Conservation (phyloP, 2,113 vertebrate species). For the Podarcis cretensis region DNA sequence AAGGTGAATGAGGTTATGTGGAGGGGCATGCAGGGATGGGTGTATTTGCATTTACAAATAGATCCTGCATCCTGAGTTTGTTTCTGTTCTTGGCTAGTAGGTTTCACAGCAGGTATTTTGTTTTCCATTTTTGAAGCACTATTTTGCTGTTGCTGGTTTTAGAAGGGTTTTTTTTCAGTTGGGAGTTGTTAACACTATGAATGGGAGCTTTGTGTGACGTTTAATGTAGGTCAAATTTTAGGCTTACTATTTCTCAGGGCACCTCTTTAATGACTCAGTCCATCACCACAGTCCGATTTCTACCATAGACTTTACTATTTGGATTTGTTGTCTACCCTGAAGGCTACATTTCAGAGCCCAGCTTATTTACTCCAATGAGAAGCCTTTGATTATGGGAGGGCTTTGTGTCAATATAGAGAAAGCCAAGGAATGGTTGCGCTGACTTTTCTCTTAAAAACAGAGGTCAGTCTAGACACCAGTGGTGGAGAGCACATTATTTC, state of each 20-base stretch:
- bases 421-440: slow-evolving; percentile 53
- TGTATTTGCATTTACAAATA: slow-evolving; percentile 48
- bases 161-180: background rate
- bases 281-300: slow-evolving; percentile 57
- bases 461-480: slow-evolving; percentile 46
- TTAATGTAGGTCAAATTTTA: slow-evolving; percentile 58
- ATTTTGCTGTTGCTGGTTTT: slow-evolving; percentile 30
- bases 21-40: slow-evolving; percentile 59
- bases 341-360: slow-evolving; percentile 59
- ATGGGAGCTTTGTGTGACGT: slow-evolving; percentile 47
- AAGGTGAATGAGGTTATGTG: slow-evolving; percentile 20
- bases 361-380: slow-evolving; percentile 49
- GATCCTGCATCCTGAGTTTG: slow-evolving; percentile 23
- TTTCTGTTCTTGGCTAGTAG: slow-evolving; percentile 43
- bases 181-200: slow-evolving; percentile 42
- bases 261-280: slow-evolving; percentile 57
- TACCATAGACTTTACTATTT: slow-evolving; percentile 56
- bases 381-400: slow-evolving; percentile 46
- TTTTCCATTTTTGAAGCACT: slow-evolving; percentile 29
- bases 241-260: slow-evolving; percentile 37
- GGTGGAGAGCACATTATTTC: slow-evolving; percentile 28
- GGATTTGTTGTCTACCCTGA: slow-evolving; percentile 55
- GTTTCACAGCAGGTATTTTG: slow-evolving; percentile 53
- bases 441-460: slow-evolving; percentile 47
- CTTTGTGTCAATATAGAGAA: slow-evolving; percentile 56